Evolutionary conservation across 2,797 vertebrate species (phyloP), one percentile per base, ranked within the genome.

Genomic region (Poeciliopsis presidionis): DNA sequence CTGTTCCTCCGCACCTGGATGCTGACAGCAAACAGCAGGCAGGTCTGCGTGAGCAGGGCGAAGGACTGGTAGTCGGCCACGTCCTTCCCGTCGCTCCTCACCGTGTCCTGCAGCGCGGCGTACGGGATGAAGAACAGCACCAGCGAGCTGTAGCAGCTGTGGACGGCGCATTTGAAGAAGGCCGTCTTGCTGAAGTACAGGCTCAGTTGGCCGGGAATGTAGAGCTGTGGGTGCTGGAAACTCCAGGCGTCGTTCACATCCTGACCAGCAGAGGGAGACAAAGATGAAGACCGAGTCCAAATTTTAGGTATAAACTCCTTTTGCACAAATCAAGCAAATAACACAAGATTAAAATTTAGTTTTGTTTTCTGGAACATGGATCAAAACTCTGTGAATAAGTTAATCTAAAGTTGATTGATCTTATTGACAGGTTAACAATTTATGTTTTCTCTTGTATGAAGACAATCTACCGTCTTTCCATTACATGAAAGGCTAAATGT

Each of bases 71-170:
- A 98, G 93, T 99, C 97, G 0, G 96, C 96, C 7, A 96, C 86
- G 25, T 97, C 96, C 80, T 91, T 96, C 18, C 97, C 97, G 7
- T 98, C 97, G 0, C 86, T 91, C 74, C 96, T 93, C 78, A 96
- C 87, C 0, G 96, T 95, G 92, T 97, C 90, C 5, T 91, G 88
- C 91, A 96, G 80, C 75, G 97, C 95, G 2, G 94, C 95, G 77
- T 96, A 98, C n/a, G 98, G 96, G 85, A 99, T 90, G 88, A 99
- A 98, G 95, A 98, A 99, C 75, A 99, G 95, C 89, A 99, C 95
- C 28, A 98, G 80, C 49, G 98, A 99, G 92, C 97, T 97, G 95
- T 98, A 99, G 89, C 96, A 90, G 82, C 97, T 97, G 88, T 97
- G 97, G 3, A 98, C 72, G 63, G 96, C 94, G 43, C 97, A 99